Evolutionary conservation across 2,113 vertebrate genomes (phyloP).

Genomic region (Anser brachyrhynchus): DNA sequence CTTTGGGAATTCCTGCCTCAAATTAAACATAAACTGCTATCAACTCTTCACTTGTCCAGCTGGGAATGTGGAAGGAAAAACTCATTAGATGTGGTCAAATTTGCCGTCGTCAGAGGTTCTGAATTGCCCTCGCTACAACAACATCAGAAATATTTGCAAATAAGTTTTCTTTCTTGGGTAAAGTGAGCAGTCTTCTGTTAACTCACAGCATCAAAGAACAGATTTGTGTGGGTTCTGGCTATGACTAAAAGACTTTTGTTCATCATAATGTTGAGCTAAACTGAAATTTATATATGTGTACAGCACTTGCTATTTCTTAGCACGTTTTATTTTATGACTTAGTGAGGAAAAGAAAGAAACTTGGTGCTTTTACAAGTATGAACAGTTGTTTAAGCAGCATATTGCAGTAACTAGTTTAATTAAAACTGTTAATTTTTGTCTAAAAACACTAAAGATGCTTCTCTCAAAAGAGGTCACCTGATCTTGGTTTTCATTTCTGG

Average conservation of each 20-base stretch:
- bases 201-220: neutral
- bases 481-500: neutral
- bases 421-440: neutral
- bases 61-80: constrained; percentile 18
- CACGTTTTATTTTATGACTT: neutral
- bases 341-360: neutral
- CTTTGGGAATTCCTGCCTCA: constrained; percentile 40
- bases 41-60: constrained; percentile 9
- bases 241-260: neutral
- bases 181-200: neutral
- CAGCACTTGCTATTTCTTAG: neutral
- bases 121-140: neutral
- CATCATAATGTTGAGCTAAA: neutral
- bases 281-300: neutral
- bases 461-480: neutral
- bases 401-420: neutral
- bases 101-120: neutral
- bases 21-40: constrained; percentile 38
- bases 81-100: constrained; percentile 16
- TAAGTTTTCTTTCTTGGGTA: neutral
- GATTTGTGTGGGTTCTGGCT: neutral
- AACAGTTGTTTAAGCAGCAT: neutral
- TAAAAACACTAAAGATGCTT: neutral
- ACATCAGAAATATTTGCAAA: neutral
- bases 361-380: neutral